Conservation (phyloP, 2,797 vertebrate genomes). For the Platyrinchus mystaceus region DNA sequence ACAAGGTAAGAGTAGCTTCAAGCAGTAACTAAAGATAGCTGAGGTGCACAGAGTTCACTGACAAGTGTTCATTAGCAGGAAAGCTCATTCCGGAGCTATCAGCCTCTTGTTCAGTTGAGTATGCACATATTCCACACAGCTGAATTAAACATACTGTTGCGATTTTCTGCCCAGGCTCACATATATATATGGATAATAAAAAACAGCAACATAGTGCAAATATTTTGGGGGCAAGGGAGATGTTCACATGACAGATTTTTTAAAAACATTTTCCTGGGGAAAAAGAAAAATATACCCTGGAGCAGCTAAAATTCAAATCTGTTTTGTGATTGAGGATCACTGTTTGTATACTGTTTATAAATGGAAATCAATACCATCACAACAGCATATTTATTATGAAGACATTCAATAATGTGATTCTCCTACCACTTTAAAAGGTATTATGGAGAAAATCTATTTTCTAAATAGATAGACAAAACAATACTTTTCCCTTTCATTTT, state of each 20-base stretch:
- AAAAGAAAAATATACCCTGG: neutral
- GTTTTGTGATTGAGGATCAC: neutral
- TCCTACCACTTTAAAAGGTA: neutral
- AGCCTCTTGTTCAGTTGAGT: neutral
- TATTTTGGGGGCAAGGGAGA: neutral
- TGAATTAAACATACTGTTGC: neutral
- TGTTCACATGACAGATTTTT: neutral
- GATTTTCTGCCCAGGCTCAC: neutral
- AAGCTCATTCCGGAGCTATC: neutral
- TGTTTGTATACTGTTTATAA: neutral
- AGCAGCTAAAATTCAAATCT: neutral
- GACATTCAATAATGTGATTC: neutral
- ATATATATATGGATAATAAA: neutral
- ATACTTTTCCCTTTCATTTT: neutral
- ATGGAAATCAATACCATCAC: neutral
- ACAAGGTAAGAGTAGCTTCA: neutral
- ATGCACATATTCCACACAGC: neutral
- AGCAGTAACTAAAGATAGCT: neutral
- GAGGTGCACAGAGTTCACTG: neutral
- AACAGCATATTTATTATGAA: neutral
- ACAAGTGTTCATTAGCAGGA: neutral
- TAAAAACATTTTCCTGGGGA: neutral
- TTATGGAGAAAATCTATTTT: neutral
- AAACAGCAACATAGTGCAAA: neutral
- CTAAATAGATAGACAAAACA: neutral